Conservation (phyloP, 2,888 invertebrate species). For the Tortricodes alternella region DNA sequence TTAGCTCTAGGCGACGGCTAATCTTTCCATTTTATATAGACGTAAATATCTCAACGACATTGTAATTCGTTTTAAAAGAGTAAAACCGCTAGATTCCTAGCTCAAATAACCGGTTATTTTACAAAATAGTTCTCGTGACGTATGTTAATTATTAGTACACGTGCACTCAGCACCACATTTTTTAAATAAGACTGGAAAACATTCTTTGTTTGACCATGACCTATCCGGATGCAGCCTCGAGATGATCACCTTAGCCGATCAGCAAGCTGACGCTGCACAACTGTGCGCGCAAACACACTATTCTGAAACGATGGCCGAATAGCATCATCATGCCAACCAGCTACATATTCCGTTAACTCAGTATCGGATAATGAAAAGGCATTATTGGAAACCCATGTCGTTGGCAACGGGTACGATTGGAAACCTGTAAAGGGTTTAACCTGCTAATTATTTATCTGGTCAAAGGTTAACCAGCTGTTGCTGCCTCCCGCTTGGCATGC, state of each 20-base stretch:
- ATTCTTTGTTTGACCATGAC: constrained; percentile 52
- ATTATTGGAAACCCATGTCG: neutral
- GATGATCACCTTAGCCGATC: constrained; percentile 57
- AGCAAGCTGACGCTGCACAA: constrained; percentile 47
- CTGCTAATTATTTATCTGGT: constrained; percentile 15
- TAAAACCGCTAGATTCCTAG: too few species aligned
- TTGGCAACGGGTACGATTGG: neutral
- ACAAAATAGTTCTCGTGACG: too few species aligned
- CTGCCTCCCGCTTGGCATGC: constrained; percentile 25
- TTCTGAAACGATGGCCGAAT: too few species aligned
- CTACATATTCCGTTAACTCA: too few species aligned
- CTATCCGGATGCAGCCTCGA: constrained; percentile 47
- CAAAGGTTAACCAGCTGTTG: constrained; percentile 27
- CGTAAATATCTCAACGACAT: neutral
- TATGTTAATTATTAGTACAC: too few species aligned
- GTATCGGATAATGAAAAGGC: too few species aligned
- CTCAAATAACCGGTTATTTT: too few species aligned
- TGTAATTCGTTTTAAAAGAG: neutral
- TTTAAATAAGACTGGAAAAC: constrained; percentile 38
- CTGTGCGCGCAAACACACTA: too few species aligned
- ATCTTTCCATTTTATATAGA: constrained; percentile 2
- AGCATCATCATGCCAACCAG: too few species aligned
- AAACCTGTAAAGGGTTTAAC: neutral
- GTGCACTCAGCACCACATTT: too few species aligned
- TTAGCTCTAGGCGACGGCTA: neutral